Base-by-base conservation (phyloP, 1,140 invertebrate species). In the Drosophila busckii region DNA sequence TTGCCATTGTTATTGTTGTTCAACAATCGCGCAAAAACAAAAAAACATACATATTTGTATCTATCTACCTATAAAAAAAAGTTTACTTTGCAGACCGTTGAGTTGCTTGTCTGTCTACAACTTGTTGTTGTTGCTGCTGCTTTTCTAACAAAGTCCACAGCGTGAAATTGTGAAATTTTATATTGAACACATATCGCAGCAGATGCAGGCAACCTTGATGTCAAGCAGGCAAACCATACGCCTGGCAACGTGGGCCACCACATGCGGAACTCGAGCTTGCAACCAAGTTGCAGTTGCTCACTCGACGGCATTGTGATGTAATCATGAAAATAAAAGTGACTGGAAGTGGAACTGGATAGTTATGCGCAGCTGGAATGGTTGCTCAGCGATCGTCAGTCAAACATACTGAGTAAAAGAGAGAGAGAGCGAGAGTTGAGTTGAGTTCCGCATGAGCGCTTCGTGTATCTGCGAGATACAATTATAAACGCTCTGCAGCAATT, bases 191-290 rank as follows among this genome's bases (percentile, higher is more conserved):
- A 22, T n/a, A n/a, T 46, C 46, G 53, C 53, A 48, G 25, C 23
- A 52, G 32, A 31, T 35, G 17, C 45, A 54, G 45, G 59, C 73
- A 68, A 60, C 71, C 71, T 78, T 78, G 71, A 66, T 58, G 26
- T 41, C 32, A 25, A 23, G 10, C 42, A 50, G 17, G 19, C 23
- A 19, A 32, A 17, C 26, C 56, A 28, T 12, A 40, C 10, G 23
- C 17, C n/a, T 29, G 26, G n/a, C n/a, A n/a, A n/a, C n/a, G n/a
- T n/a, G n/a, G n/a, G n/a, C 13, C 10, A 26, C 35, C 78, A 67
- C 71, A 78, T 67, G 67, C 71, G 71, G 71, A 78, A 78, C 71
- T 63, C 31, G 16, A 45, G 7, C 7, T 19, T 38, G 17, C 29
- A 22, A n/a, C n/a, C 4, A 8, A 13, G 8, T 32, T 61, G 60